A percentile compares a stretch with the other conserved stretches of the same genome.
Evolutionary conservation across 2,113 vertebrate species (phyloP).

Genomic region (Apaloderma vittatum): DNA sequence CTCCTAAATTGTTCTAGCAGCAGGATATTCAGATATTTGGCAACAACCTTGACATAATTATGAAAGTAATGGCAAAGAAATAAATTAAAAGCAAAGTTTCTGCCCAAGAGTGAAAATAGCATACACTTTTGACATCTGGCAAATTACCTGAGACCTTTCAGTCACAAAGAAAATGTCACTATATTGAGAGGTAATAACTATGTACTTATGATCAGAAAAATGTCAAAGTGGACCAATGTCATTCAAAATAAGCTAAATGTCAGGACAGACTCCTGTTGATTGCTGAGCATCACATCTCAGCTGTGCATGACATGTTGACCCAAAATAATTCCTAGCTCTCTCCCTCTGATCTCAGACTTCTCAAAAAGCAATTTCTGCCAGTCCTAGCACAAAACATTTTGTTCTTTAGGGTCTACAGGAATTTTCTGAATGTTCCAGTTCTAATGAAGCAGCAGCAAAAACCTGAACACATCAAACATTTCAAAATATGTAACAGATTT

Average conservation of each 20-base stretch:
- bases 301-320: neutral
- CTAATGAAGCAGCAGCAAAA: neutral
- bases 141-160: neutral
- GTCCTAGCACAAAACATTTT: neutral
- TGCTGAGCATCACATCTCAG: neutral
- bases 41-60: neutral
- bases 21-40: neutral
- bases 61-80: neutral
- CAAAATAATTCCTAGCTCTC: neutral
- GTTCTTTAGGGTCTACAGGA: neutral
- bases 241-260: neutral
- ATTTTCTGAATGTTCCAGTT: neutral
- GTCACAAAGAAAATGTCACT: slow-evolving; percentile 5
- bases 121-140: neutral
- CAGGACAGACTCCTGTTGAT: neutral
- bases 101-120: neutral
- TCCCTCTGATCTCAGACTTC: neutral
- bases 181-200: slow-evolving; percentile 9
- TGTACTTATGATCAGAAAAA: neutral
- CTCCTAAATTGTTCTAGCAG: neutral
- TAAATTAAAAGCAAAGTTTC: neutral
- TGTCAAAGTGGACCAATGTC: neutral
- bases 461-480: neutral
- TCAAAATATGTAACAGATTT: neutral
- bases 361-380: neutral